These are phyloP conservation scores for Pantala flavescens DNA, from an alignment of 1,140 invertebrate species.

Conservation along the genomic window DNA sequence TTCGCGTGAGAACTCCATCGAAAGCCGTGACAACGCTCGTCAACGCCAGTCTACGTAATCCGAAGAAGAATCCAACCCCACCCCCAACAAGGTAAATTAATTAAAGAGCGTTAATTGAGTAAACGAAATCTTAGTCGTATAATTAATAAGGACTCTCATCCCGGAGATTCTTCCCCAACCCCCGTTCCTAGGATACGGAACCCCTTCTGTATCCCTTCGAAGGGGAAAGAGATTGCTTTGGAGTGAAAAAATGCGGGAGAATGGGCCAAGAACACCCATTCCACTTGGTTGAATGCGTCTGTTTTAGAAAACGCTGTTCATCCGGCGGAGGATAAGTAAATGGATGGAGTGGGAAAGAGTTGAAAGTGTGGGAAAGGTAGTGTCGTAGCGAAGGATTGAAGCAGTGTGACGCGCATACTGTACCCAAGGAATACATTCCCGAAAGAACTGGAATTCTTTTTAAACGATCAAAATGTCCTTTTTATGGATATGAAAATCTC, in stretches of 20 bases:
- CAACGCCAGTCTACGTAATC: too few species aligned
- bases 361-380: background rate
- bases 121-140: slow-evolving; percentile 10
- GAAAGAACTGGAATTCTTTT: too few species aligned
- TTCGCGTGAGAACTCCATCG: too few species aligned
- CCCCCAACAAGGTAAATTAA: background rate
- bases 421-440: too few species aligned
- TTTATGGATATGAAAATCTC: too few species aligned
- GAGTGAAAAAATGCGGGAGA: background rate
- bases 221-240: too few species aligned
- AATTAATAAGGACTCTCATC: slow-evolving; percentile 7
- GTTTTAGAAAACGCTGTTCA: background rate
- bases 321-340: background rate
- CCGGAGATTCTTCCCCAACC: background rate
- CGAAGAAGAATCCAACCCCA: background rate
- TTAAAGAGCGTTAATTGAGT: slow-evolving; percentile 6
- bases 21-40: too few species aligned
- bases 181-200: too few species aligned
- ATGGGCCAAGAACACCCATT: background rate
- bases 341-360: background rate
- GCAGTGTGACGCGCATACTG: too few species aligned
- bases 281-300: background rate
- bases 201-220: too few species aligned
- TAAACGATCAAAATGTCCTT: too few species aligned
- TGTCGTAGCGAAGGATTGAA: too few species aligned